Conservation (phyloP, 2,888 invertebrate species). For the Parapristionchus giblindavisi region DNA sequence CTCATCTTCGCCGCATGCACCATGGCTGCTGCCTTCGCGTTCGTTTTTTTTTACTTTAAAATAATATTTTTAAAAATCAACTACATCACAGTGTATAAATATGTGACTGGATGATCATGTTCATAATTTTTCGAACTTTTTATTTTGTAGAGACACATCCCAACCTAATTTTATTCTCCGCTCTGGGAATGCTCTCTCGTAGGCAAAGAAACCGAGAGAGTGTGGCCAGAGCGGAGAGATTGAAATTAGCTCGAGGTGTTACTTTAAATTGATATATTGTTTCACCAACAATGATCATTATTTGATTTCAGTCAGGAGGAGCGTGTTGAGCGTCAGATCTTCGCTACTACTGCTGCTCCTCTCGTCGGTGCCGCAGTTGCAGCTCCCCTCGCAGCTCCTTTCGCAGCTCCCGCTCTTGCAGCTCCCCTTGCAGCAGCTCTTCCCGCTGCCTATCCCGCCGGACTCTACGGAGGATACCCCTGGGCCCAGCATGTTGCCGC, state of each 20-base stretch:
- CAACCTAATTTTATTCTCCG: no score
- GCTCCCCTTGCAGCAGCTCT: constrained; percentile 14
- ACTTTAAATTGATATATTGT: no score
- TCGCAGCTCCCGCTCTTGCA: constrained; percentile 22
- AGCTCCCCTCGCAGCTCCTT: constrained; percentile 5
- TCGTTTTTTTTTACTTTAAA: not conserved
- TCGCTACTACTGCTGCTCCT: constrained; percentile 15
- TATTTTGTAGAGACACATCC: no score
- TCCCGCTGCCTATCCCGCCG: not conserved
- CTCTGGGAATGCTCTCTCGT: no score
- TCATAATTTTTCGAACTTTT: not conserved
- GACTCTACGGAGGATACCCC: not conserved
- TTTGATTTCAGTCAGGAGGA: not conserved
- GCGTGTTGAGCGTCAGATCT: constrained; percentile 30
- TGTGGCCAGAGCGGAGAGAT: no score
- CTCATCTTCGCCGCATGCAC: constrained; percentile 4
- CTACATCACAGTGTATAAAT: not conserved
- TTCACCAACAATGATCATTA: no score
- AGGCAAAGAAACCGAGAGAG: no score
- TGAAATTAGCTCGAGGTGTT: no score
- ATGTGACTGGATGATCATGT: not conserved
- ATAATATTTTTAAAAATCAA: no score
- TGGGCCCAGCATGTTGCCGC: constrained; percentile 3
- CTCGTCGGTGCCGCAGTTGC: not conserved
- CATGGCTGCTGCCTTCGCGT: constrained; percentile 24